Base-by-base conservation (phyloP, 2,113 vertebrate species). In the Symphodus melops region DNA sequence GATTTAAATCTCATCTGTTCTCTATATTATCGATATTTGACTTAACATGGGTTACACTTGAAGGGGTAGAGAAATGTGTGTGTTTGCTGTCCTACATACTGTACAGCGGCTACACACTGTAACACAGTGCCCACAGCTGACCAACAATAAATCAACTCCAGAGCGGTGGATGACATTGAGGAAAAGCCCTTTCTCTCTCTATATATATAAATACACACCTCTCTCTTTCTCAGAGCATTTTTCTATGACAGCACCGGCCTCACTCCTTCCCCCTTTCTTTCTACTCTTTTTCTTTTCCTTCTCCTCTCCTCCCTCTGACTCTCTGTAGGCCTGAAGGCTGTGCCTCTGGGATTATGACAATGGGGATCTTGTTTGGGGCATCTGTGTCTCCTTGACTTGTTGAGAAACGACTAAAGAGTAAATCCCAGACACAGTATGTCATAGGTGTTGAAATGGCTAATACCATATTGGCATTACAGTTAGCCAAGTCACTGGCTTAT, bases 361-460 rank as follows among this genome's bases (percentile, higher is more conserved):
- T 82, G 60, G 67, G 58, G 75, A 85, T 84, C 79, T 73, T 85
- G 79, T 84, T 86, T 70, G 72, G 67, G 65, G 81, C 72, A 81
- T 85, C 73, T 78, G 68, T 59, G 74, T 79, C 80, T 79, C 41
- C 57, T 74, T 66, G 71, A 83, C 88, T 85, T 83, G 77, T 72
- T 82, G 64, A 75, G 23, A 74, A 84, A 85, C 68, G 71, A 85
- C 51, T 72, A 9, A 73, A 83, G 68, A 58, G 76, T 20, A 65
- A 67, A 74, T 58, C 68, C 61, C 81, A 83, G 79, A 75, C 69
- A 76, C 70, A 55, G 68, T 82, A 90, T 86, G 86, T 87, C 88
- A 87, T 82, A 84, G 66, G 87, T 77, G 85, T 87, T 88, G 88
- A 89, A 82, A 88, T 57, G 73, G 60, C 61, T 79, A 55, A 81